Evolutionary conservation across 1,140 invertebrate genomes (phyloP), one percentile per base, ranked within the genome.

Genomic region (Magallana ariakensis): DNA sequence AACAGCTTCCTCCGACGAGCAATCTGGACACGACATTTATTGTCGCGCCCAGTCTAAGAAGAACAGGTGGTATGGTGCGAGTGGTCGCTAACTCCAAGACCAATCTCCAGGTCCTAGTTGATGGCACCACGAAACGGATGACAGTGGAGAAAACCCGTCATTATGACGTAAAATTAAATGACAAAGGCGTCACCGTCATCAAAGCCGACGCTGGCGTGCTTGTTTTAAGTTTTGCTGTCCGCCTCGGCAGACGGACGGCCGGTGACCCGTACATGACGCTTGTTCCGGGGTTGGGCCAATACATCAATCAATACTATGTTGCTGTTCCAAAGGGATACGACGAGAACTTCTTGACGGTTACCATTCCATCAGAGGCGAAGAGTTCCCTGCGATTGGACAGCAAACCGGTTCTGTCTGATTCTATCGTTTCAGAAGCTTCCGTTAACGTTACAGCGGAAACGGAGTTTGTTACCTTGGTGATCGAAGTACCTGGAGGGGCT

Each of bases 1-100:
- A 81, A 81, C 46, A 54, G 15, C 46, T 81, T 81, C 80, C 80
- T n/a, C 80, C 80, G 13, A 81, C 80, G 6, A 81, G 6, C 19
- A 53, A 56, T 56, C 19, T 81, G 13, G 46, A 81, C 54, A 81
- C 8, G 19, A 81, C 80, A 15, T 81, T 54, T 19, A 81, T 81
- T 53, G 80, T 81, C 15, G 33, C 80, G 5, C 80, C 80, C 8
- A 81, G 54, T 15, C 66, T 70, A 11, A n/a, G 16, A 16, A 81
- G n/a, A 11, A 56, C 33, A 19, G 80, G 80, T 9, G 54, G 54
- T 3, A 16, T 81, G 54, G 33, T 81, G n/a, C 46, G 80, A 81
- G 33, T 81, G 1, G 15, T 81, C 19, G 80, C 80, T 1, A 11
- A 26, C 3, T 70, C 66, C n/a, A 70, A 26, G 11, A 70, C 66